Base-by-base conservation (phyloP, 2,888 invertebrate genomes). In the Ichneumon xanthorius region DNA sequence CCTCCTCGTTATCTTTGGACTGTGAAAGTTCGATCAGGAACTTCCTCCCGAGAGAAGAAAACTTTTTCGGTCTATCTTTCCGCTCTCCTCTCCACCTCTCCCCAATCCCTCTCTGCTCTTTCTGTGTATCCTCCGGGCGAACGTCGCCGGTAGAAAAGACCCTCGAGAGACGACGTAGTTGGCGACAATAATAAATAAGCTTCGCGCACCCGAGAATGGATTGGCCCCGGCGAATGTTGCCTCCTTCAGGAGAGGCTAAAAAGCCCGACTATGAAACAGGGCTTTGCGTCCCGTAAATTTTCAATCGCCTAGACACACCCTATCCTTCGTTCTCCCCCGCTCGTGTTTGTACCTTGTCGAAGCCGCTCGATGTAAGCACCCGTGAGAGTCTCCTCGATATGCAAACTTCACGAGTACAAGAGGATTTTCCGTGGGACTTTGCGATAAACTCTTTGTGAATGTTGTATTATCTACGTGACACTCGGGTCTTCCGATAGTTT, bases 111-210 rank as follows among this genome's bases (percentile, higher is more conserved):
- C 63, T 63, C 33, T 33, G 33, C 14, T n/a, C 6, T 70, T 63
- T 58, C 55, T 61, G 33, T 61, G 58, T 26, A 48, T 58, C 37
- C 22, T 85, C 75, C 68, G 16, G 16, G n/a, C 63, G 63, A 63
- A 65, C 53, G 37, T 26, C 3, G 48, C 19, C 50, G 40, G 30
- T 61, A n/a, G 37, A 6, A 40, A 22, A 68, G 22, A 45, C 40
- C 14, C 70, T 16, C 73, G 14, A 22, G 61, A 48, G 61, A 61
- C 61, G 48, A 79, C 73, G 67, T 68, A 73, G 80, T 80, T 68
- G 70, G 75, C 75, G 78, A 86, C 86, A 88, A 87, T 88, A 87
- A 88, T 90, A 89, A 90, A 89, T 89, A 88, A 88, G 55, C 80
- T 63, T 63, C 16, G 33, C 16, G 63, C 63, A 30, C 14, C 65